Conservation (phyloP, 2,888 invertebrate species). For the Caenorhabditis sp. region DNA sequence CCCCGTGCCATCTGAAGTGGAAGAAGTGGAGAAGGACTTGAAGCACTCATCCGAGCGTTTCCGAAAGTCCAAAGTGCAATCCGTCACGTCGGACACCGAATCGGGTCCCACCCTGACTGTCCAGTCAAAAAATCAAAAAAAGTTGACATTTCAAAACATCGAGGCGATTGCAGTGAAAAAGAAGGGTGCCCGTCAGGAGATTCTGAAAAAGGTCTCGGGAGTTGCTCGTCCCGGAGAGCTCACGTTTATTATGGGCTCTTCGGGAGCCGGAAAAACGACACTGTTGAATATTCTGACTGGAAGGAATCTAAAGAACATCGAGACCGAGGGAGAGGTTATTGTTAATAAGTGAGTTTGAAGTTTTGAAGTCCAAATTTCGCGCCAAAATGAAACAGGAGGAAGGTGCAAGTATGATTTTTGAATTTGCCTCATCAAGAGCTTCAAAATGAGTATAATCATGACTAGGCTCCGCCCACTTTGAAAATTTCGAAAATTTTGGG, state of each 20-base stretch:
- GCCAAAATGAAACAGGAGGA: too few species aligned
- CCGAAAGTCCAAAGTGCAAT: conserved; percentile 25
- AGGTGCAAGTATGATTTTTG: too few species aligned
- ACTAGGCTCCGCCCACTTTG: not conserved
- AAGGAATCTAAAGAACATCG: conserved; percentile 84
- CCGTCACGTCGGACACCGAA: conserved; percentile 8
- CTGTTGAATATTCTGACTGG: conserved; percentile 91
- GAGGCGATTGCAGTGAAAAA: conserved; percentile 51
- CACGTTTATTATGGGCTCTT: conserved; percentile 83
- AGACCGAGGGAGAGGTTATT: conserved; percentile 67
- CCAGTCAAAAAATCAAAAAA: not conserved
- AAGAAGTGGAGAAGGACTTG: conserved; percentile 43
- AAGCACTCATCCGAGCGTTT: conserved; percentile 43
- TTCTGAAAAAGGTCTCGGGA: conserved; percentile 63
- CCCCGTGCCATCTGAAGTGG: conserved; percentile 26
- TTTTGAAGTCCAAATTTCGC: not conserved
- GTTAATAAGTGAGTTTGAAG: conserved; percentile 59
- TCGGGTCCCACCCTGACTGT: not conserved
- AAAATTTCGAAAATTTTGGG: not conserved
- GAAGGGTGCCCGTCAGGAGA: conserved; percentile 41
- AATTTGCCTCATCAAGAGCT: not conserved
- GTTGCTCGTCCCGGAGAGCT: conserved; percentile 66
- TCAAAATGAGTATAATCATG: conserved; percentile 13
- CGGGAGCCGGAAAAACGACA: conserved; percentile 93
- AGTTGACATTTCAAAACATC: conserved; percentile 48